A percentile compares a stretch with the other conserved stretches of the same genome.
phyloP scores from a whole-genome alignment of 2,797 vertebrate species.

The Chaetodon trifasciatus region DNA sequence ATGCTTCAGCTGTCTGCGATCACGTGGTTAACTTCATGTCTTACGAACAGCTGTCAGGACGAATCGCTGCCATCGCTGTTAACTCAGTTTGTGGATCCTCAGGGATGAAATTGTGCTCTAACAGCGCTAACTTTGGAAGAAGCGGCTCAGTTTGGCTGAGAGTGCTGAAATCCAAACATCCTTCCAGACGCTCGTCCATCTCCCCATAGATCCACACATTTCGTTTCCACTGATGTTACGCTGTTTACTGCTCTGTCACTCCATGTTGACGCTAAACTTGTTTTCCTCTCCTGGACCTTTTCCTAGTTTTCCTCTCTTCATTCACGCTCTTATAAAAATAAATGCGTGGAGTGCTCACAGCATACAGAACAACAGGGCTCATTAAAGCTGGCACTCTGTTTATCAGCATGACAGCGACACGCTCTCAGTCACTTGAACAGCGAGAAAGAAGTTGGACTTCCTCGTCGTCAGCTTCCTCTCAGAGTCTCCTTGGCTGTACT shows the following conservation, averaged over 20 bases:
- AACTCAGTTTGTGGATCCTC: background rate
- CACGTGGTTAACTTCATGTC: background rate
- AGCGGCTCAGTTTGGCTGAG: background rate
- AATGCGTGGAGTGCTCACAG: background rate
- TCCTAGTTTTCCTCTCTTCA: background rate
- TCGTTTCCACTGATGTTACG: background rate
- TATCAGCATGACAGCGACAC: slow-evolving; percentile 12
- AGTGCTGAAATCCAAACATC: background rate
- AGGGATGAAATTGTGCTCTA: background rate
- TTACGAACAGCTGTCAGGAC: background rate
- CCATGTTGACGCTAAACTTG: background rate
- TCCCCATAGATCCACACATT: background rate
- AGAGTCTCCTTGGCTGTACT: slow-evolving; percentile 39
- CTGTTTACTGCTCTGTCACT: background rate
- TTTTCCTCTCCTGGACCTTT: background rate
- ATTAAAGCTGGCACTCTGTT: slow-evolving; percentile 26
- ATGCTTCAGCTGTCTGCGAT: background rate
- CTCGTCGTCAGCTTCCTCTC: slow-evolving; percentile 14
- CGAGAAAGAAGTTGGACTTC: slow-evolving; percentile 12
- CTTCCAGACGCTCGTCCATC: background rate
- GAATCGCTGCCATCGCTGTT: background rate
- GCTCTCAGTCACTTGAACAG: background rate
- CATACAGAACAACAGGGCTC: slow-evolving; percentile 1
- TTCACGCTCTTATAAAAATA: background rate
- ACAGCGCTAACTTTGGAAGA: background rate